A percentile compares a stretch with the other conserved stretches of the same genome.
Evolutionary conservation across 1,140 invertebrate genomes (phyloP).

Genomic region (Aphidius gifuensis): DNA sequence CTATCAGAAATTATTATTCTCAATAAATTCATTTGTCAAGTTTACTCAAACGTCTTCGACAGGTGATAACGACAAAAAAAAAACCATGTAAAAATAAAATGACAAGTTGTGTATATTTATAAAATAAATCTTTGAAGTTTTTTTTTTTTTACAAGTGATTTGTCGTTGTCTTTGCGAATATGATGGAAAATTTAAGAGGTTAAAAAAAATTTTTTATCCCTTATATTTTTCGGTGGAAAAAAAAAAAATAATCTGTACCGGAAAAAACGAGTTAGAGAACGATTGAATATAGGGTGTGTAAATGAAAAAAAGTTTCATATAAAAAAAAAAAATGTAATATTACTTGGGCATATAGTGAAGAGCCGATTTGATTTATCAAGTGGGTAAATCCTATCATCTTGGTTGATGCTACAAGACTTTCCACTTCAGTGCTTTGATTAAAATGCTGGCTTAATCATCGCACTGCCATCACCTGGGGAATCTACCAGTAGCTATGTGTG

Average conservation of each 20-base stretch:
- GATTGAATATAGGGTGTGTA: not conserved
- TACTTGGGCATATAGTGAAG: slow-evolving; percentile 27
- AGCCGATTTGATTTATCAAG: slow-evolving; percentile 50
- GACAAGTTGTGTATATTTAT: not conserved
- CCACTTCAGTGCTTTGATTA: slow-evolving; percentile 52
- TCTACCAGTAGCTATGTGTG: slow-evolving; percentile 20
- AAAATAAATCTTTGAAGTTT: slow-evolving; percentile 13
- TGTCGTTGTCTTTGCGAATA: not conserved
- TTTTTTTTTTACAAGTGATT: not conserved
- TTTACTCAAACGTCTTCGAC: not conserved
- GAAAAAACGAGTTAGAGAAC: slow-evolving; percentile 3
- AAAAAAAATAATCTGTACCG: no score
- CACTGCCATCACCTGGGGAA: slow-evolving; percentile 42
- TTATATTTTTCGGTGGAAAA: no score
- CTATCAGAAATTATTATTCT: not conserved
- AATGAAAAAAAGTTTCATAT: slow-evolving; percentile 2
- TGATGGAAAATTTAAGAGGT: not conserved
- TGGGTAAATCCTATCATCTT: slow-evolving; percentile 47
- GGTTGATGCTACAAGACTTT: slow-evolving; percentile 47
- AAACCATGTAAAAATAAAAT: not conserved
- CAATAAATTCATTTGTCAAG: not conserved
- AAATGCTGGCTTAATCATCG: slow-evolving; percentile 50
- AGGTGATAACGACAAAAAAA: slow-evolving; percentile 11
- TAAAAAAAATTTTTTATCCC: not conserved
- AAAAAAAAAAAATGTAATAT: slow-evolving; percentile 35